A percentile compares a stretch with the other conserved stretches of the same genome.
These are phyloP conservation scores for Halcyon malimbica DNA, from an alignment of 2,113 vertebrate species.

Conservation along the genomic window DNA sequence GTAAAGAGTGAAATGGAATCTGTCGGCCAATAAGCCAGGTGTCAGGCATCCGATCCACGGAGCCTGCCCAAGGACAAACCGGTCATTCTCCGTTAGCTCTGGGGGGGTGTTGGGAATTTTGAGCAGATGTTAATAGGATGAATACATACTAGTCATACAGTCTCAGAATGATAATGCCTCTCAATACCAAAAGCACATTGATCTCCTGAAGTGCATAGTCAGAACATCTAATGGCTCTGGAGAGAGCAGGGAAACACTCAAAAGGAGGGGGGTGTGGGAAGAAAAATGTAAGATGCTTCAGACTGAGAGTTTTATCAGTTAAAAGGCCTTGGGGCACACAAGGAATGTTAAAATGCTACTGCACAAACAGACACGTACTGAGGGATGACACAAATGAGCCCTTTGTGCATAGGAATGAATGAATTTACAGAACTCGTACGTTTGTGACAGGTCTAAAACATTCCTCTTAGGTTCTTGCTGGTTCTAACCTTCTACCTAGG, in stretches of 20 bases:
- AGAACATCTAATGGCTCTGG: slow-evolving; percentile 15
- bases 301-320: background rate
- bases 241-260: slow-evolving; percentile 5
- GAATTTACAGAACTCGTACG: background rate
- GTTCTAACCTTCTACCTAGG: background rate
- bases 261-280: background rate
- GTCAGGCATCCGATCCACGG: background rate
- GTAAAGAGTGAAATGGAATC: background rate
- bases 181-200: slow-evolving; percentile 45
- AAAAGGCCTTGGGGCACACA: background rate
- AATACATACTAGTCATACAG: background rate
- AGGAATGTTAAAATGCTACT: background rate
- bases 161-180: slow-evolving; percentile 54
- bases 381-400: background rate
- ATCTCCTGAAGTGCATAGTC: slow-evolving; percentile 38
- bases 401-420: background rate
- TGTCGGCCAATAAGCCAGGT: background rate
- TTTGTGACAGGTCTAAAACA: background rate
- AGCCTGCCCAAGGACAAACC: slow-evolving; percentile 53
- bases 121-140: slow-evolving; percentile 65
- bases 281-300: background rate
- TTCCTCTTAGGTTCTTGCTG: background rate
- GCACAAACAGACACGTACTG: background rate
- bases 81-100: background rate
- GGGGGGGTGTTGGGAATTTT: slow-evolving; percentile 34